These are phyloP conservation scores for Pyrochroa serraticornis DNA, from an alignment of 2,888 invertebrate genomes.

Conservation along the genomic window DNA sequence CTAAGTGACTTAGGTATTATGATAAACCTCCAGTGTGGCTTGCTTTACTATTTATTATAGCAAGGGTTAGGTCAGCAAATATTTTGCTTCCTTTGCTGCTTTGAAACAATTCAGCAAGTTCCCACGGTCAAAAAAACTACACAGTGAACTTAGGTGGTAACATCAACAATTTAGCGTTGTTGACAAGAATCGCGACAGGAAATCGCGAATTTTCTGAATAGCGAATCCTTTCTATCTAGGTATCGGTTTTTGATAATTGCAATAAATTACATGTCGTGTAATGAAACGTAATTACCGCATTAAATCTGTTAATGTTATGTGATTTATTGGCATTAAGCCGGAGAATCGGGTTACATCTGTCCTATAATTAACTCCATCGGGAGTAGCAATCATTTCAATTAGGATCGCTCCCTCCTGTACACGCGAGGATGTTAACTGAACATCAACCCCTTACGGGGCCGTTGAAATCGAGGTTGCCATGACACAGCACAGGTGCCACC, in stretches of 20 bases:
- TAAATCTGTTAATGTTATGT: slow-evolving; percentile 49
- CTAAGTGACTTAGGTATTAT: not conserved
- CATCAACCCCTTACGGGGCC: slow-evolving; percentile 12
- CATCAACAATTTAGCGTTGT: not conserved
- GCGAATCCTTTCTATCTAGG: not conserved
- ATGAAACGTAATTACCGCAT: slow-evolving; percentile 47
- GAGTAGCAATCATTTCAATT: slow-evolving; percentile 56
- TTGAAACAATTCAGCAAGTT: slow-evolving; percentile 38
- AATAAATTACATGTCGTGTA: slow-evolving; percentile 8
- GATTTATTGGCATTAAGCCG: slow-evolving; percentile 50
- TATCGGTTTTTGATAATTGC: not conserved
- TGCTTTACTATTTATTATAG: slow-evolving; percentile 2
- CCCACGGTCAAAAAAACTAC: slow-evolving; percentile 40
- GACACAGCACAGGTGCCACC: slow-evolving; percentile 23
- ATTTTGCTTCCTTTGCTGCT: slow-evolving; percentile 25
- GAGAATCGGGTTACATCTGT: slow-evolving; percentile 54
- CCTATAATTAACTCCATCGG: slow-evolving; percentile 58
- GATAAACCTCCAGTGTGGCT: too few relatives aligned
- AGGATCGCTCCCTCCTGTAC: slow-evolving; percentile 36
- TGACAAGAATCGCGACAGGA: too few relatives aligned
- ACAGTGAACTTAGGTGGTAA: slow-evolving; percentile 4
- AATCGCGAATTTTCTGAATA: too few relatives aligned
- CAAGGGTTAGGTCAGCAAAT: slow-evolving; percentile 12
- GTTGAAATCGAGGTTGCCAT: slow-evolving; percentile 28
- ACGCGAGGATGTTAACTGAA: slow-evolving; percentile 21